A percentile compares a stretch with the other conserved stretches of the same genome.
These are phyloP conservation scores for Neoseiulus cucumeris DNA, from an alignment of 1,140 invertebrate species.

Conservation along the genomic window DNA sequence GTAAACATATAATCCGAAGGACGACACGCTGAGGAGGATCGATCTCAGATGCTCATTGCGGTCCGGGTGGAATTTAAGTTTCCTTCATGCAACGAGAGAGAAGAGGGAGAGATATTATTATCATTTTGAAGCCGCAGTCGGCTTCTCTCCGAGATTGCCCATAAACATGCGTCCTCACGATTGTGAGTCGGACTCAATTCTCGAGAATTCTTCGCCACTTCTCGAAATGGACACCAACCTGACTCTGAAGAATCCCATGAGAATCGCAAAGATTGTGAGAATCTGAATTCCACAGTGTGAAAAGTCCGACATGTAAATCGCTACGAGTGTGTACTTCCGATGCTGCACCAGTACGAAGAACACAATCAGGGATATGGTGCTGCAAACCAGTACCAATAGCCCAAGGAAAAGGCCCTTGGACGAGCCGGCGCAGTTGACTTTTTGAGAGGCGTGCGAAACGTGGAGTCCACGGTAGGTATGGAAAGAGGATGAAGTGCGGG, in stretches of 20 bases:
- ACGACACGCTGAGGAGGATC: constrained; percentile 66
- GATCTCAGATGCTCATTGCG: constrained; percentile 43
- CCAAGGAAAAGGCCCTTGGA: constrained; percentile 76
- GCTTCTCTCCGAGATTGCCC: background rate
- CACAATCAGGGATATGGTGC: constrained; percentile 71
- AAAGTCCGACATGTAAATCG: constrained; percentile 70
- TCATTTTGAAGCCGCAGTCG: background rate
- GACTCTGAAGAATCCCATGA: constrained; percentile 68
- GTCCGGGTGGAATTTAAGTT: constrained; percentile 42
- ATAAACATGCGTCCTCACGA: background rate
- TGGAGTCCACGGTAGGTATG: background rate
- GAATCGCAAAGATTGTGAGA: constrained; percentile 63
- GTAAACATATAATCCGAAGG: constrained; percentile 74
- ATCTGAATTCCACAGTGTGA: constrained; percentile 69
- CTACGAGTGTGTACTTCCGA: constrained; percentile 31
- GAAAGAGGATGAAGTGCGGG: background rate
- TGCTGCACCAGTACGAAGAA: constrained; percentile 72
- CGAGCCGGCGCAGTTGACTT: constrained; percentile 74
- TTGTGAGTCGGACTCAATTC: background rate
- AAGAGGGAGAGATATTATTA: background rate
- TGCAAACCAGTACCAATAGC: constrained; percentile 64
- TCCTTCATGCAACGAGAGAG: constrained; percentile 20
- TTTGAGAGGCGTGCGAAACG: constrained; percentile 17
- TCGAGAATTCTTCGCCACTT: background rate
- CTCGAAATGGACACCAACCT: constrained; percentile 20